Percentiles rank a stretch among this genome's conserved stretches.
Evolutionary conservation across 2,888 invertebrate genomes (phyloP).

Genomic region (Colletes collaris): DNA sequence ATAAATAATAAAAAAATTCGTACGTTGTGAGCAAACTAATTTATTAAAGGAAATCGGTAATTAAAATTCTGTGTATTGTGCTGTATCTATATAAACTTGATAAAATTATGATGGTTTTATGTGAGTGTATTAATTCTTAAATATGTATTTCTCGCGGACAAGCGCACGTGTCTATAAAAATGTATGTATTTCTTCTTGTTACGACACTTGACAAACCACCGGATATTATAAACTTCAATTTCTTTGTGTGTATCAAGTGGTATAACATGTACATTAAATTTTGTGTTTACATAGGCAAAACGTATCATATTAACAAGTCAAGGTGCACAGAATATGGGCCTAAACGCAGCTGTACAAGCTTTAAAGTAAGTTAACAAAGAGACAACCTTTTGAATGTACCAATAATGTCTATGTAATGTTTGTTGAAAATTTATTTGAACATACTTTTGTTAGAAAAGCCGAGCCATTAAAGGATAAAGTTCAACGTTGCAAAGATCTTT

Average conservation of each 20-base stretch:
- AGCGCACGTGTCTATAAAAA: conserved; percentile 2
- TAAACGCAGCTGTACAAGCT: conserved; percentile 90
- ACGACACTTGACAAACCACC: neutral
- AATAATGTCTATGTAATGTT: neutral
- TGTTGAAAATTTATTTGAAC: neutral
- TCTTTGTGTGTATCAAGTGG: neutral
- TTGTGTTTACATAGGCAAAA: conserved; percentile 64
- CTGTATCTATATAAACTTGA: neutral
- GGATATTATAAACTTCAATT: neutral
- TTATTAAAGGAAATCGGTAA: neutral
- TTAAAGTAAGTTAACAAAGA: conserved; percentile 85
- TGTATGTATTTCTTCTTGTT: conserved; percentile 14
- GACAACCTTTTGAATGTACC: neutral
- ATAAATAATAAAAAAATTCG: neutral
- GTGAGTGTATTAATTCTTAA: neutral
- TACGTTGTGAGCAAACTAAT: neutral
- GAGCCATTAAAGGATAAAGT: conserved; percentile 89
- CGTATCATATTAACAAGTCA: conserved; percentile 43
- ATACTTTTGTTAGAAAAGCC: conserved; percentile 85
- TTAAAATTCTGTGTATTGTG: conserved; percentile 6
- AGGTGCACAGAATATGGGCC: conserved; percentile 86
- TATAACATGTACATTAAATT: neutral
- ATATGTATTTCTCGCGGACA: conserved; percentile 6
- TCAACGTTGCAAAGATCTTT: conserved; percentile 85
- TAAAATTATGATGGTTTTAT: conserved; percentile 3